Evolutionary conservation across 2,797 vertebrate species (phyloP), one percentile per base, ranked within the genome.

Genomic region (Antennarius maculatus): DNA sequence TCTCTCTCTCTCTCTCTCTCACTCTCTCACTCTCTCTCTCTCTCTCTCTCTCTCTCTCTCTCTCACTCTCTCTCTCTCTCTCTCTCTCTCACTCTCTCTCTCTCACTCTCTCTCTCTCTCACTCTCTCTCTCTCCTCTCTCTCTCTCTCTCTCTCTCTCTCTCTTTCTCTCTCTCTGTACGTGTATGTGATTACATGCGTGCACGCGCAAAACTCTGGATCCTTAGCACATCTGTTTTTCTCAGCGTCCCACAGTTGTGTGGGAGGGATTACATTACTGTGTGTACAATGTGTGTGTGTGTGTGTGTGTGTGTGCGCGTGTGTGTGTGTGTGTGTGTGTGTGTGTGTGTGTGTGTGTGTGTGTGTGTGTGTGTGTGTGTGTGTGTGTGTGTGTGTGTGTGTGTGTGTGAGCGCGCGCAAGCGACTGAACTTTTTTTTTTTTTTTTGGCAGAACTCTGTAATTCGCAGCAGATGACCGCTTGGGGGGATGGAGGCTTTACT

Each of bases 401-500:
- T n/a, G 41, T 11, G 69, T 4, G 66, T 48, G 69, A 23, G 23
- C 23, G 23, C 23, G 23, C 23, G 78, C 53, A 65, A 60, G 66
- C 54, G 71, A 52, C 74, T 80, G 81, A 81, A 83, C 64, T 69
- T 9, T 11, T 39, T 39, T 39, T 39, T n/a, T n/a, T n/a, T 39
- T 72, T 61, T 54, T 52, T 65, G 68, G 59, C 31, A 39, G 69
- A 78, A 57, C 72, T 79, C 77, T 84, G 83, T 93, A 93, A 93
- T 93, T 79, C 85, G 80, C 92, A 85, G 86, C 91, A 94, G 92
- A 94, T 93, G 91, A 92, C 90, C 91, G 89, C 86, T 91, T 86
- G 89, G 88, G 91, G 92, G 86, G 87, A 87, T 65, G 86, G 78
- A 87, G 88, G 68, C 71, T 75, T 79, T 77, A 77, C 81, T 80